Evolutionary conservation across 2,113 vertebrate species (phyloP).

Genomic region (Bostrychus sinensis): DNA sequence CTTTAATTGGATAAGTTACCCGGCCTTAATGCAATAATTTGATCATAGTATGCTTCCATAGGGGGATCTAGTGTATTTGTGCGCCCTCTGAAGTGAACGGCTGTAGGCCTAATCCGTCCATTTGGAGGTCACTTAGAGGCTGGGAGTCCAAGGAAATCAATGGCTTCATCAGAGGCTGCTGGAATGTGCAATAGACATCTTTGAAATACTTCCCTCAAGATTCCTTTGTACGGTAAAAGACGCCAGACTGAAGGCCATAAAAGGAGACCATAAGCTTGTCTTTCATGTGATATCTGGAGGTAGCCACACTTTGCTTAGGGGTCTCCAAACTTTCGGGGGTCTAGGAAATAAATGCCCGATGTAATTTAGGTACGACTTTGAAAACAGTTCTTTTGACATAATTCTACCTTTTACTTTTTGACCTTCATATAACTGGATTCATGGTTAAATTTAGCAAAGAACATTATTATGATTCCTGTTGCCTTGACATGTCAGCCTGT

Average conservation of each 20-base stretch:
- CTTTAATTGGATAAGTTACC: conserved; percentile 74
- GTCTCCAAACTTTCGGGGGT: not conserved
- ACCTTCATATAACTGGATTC: no score
- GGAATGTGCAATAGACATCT: conserved; percentile 19
- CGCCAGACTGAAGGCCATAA: conserved; percentile 15
- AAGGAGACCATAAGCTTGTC: not conserved
- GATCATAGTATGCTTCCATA: conserved; percentile 64
- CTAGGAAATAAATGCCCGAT: not conserved
- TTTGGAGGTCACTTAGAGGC: conserved; percentile 59
- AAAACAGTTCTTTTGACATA: no score
- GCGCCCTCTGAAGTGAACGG: conserved; percentile 54
- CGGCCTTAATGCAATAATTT: conserved; percentile 69
- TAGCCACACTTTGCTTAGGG: not conserved
- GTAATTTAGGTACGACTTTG: no score
- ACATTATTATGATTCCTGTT: no score
- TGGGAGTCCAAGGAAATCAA: conserved; percentile 49
- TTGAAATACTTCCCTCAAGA: conserved; percentile 8
- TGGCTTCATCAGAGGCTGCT: conserved; percentile 12
- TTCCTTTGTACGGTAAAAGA: conserved; percentile 11
- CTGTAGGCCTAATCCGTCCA: conserved; percentile 54
- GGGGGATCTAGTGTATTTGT: conserved; percentile 62
- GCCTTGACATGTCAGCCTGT: no score
- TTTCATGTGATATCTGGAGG: conserved; percentile 11
- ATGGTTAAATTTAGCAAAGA: no score
- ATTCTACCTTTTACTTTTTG: no score